These are phyloP conservation scores for Rhineura floridana DNA, from an alignment of 2,113 vertebrate species.

Conservation along the genomic window DNA sequence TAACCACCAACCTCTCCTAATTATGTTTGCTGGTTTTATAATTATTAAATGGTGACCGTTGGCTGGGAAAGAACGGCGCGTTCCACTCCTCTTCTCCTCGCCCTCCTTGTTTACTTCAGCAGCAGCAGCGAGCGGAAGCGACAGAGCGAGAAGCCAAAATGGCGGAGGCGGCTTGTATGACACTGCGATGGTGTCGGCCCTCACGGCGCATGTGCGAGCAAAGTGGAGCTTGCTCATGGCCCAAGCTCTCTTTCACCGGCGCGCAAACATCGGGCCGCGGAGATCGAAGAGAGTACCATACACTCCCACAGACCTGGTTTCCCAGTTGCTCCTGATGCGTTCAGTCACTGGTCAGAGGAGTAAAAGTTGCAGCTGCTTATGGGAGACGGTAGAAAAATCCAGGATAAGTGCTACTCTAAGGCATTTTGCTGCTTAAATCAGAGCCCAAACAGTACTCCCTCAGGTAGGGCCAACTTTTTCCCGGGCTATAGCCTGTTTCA, in stretches of 20 bases:
- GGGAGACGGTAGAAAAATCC: no score
- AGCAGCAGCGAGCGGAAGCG: background rate
- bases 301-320: background rate
- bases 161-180: background rate
- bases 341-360: background rate
- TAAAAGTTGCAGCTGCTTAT: background rate
- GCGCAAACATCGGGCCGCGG: background rate
- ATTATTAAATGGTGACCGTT: rapidly evolving
- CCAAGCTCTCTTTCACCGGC: rapidly evolving
- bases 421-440: no score
- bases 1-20: no score
- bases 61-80: background rate
- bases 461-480: no score
- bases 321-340: background rate
- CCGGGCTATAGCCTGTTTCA: no score
- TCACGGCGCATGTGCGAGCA: background rate
- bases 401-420: no score
- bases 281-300: no score
- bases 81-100: rapidly evolving
- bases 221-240: rapidly evolving
- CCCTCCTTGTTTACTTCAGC: background rate
- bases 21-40: background rate
- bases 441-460: no score
- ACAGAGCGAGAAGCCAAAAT: background rate
- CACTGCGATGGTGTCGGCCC: no score